Evolutionary conservation across 2,113 vertebrate species (phyloP).

Genomic region (Oncorhynchus nerka): DNA sequence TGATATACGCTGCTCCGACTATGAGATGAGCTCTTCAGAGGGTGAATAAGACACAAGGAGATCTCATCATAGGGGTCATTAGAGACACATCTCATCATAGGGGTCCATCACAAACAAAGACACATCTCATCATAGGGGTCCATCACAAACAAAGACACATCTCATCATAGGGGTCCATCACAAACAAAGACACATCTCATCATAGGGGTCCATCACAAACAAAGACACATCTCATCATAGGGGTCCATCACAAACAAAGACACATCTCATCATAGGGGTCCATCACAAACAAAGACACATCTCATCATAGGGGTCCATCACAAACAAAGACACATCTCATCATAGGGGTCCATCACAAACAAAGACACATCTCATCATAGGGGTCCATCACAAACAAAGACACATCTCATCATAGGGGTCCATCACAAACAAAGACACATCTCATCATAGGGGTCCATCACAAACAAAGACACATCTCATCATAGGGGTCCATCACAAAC

Average conservation of each 20-base stretch:
- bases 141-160: background rate
- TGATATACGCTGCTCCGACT: no score
- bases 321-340: background rate
- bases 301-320: background rate
- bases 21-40: background rate
- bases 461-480: background rate
- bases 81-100: no score
- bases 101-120: background rate
- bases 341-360: background rate
- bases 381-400: background rate
- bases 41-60: background rate
- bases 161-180: background rate
- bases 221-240: background rate
- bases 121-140: background rate
- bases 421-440: background rate
- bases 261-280: background rate
- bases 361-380: background rate
- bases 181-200: background rate
- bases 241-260: background rate
- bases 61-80: no score
- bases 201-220: background rate
- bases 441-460: background rate
- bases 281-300: background rate
- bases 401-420: background rate
- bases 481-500: background rate